Evolutionary conservation across 35 echinoderm and acorn worm species (phyloP), one percentile per base, ranked within the genome.

Genomic region (Nesometra sesokonis): DNA sequence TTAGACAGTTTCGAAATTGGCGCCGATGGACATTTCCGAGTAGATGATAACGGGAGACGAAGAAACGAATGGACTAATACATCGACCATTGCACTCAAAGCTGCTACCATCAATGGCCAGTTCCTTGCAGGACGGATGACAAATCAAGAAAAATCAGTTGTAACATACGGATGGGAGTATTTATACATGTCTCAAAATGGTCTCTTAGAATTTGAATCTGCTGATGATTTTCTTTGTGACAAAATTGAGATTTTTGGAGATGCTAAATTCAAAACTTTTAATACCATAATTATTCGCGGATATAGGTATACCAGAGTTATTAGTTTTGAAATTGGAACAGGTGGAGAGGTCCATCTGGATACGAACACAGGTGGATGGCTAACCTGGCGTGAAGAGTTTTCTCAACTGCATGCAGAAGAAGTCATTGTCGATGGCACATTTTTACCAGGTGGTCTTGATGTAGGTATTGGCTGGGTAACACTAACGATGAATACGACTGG

Each of bases 401-500:
- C 86, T 43, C 46, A 94, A 13, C 34, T 91, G 5, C 34, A 46
- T 85, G 37, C 89, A 30, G 27, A 77, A 43, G 4, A 77, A 1
- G 36, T 94, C 17, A 36, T 81, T 0, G 84, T 94, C 9, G 35
- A 86, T 32, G 93, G 93, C 5, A 94, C 82, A 27, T 80, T 97
- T 33, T 78, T 88, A 78, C 90, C 90, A 57, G 88, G 89, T n/a
- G 86, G 77, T 21, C 27, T 97, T 2, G 23, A 78, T 17, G 32
- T 88, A 5, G 90, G 86, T 23, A 17, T 46, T 9, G 91, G 87
- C 5, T 87, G 86, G 79, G 30, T 84, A n/a, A 80, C 67, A 0
- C 52, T 88, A 9, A 37, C 34, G 37, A 76, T 82, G 87, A 37
- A 36, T 33, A 36, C 88, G 23, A 46, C 81, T 84, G 88, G 85